phyloP scores from a whole-genome alignment of 2,113 vertebrate species.

The Edolisoma coerulescens region DNA sequence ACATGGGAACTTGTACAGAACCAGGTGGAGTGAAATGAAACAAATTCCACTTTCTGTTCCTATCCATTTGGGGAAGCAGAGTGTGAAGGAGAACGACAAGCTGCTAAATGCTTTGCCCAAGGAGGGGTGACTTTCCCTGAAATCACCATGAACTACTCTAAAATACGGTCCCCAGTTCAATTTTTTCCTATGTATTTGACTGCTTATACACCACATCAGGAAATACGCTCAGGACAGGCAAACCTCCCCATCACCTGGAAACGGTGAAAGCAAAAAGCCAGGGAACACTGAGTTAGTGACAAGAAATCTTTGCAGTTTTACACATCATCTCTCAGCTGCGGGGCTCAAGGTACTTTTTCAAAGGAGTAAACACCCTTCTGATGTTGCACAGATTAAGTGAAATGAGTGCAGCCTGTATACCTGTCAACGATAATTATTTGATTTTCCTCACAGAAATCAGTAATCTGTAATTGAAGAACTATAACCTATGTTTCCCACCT shows the following conservation, averaged over 20 bases:
- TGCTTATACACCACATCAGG: background rate
- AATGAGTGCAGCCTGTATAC: background rate
- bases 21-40: background rate
- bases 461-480: background rate
- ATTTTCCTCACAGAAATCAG: background rate
- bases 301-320: background rate
- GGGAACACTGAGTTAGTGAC: background rate
- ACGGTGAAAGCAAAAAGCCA: background rate
- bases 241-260: background rate
- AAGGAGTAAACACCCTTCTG: background rate
- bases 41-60: background rate
- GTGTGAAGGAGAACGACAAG: background rate
- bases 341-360: background rate
- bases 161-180: background rate
- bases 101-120: background rate
- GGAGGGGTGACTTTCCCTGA: background rate
- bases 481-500: background rate
- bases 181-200: background rate
- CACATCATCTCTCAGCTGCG: background rate
- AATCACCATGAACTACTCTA: background rate
- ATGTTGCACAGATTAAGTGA: background rate
- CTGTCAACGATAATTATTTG: background rate
- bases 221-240: background rate
- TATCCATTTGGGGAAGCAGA: background rate
- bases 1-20: background rate